Percentiles rank a stretch among this genome's conserved stretches.
These are phyloP conservation scores for Iphiclides podalirius DNA, from an alignment of 2,888 invertebrate species.

Conservation along the genomic window DNA sequence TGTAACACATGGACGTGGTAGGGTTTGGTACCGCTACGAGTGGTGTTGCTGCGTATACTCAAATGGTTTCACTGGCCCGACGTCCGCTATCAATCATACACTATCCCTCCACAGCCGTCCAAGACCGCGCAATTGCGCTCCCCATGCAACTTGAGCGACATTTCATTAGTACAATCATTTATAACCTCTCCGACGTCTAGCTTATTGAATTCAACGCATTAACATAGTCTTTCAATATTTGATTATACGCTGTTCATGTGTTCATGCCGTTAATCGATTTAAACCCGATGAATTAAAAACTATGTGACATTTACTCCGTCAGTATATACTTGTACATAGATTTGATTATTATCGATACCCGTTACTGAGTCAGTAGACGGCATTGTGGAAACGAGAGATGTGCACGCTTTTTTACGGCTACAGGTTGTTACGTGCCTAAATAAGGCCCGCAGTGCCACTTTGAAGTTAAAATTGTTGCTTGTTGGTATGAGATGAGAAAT, in stretches of 20 bases:
- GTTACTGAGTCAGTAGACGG: slow-evolving; percentile 9
- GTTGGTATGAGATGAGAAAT: slow-evolving; percentile 5
- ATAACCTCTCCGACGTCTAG: slow-evolving; percentile 26
- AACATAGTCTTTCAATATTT: slow-evolving; percentile 24
- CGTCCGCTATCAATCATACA: slow-evolving; percentile 57
- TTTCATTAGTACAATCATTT: slow-evolving; percentile 30
- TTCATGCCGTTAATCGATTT: slow-evolving; percentile 18
- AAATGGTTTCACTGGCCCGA: slow-evolving; percentile 63
- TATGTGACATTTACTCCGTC: slow-evolving; percentile 18
- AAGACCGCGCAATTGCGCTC: slow-evolving; percentile 24
- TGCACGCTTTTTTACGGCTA: neutral
- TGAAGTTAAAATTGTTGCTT: slow-evolving; percentile 10
- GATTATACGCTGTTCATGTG: too few relatives aligned
- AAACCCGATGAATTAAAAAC: too few relatives aligned
- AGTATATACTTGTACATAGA: too few relatives aligned
- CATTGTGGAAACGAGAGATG: neutral
- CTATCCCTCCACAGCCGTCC: slow-evolving; percentile 12
- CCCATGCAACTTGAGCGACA: slow-evolving; percentile 28
- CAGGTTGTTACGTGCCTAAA: slow-evolving; percentile 1
- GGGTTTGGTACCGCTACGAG: slow-evolving; percentile 70
- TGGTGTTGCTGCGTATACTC: slow-evolving; percentile 49
- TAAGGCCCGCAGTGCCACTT: slow-evolving; percentile 2
- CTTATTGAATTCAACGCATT: slow-evolving; percentile 24
- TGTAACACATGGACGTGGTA: too few relatives aligned
- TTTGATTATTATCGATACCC: slow-evolving; percentile 2